Percentiles rank a stretch among this genome's conserved stretches.
These are phyloP conservation scores for Steinernema scapterisci DNA, from an alignment of 2,888 invertebrate genomes.

Conservation along the genomic window DNA sequence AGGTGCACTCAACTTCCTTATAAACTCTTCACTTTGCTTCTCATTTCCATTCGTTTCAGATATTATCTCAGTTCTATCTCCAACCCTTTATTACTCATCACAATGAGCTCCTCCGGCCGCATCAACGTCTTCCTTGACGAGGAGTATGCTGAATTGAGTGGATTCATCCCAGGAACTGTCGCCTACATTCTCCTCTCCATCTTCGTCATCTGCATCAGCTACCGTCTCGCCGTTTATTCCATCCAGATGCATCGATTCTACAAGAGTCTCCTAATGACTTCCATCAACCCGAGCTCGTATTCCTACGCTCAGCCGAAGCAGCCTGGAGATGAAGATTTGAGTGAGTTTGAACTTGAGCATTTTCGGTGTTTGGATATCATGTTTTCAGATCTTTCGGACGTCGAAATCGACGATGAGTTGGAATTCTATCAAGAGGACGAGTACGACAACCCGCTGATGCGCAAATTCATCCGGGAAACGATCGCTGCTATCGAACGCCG, in stretches of 20 bases:
- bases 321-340: not conserved
- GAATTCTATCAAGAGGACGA: constrained; percentile 25
- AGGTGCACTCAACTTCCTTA: too few relatives aligned
- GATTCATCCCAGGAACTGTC: not conserved
- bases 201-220: constrained; percentile 1
- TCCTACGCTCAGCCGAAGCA: not conserved
- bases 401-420: constrained; percentile 12
- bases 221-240: not conserved
- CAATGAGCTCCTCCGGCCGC: not conserved
- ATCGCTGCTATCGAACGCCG: not conserved
- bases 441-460: constrained; percentile 18
- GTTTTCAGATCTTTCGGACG: constrained; percentile 18
- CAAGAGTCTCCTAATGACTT: constrained; percentile 3
- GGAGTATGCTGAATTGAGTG: not conserved
- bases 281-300: constrained; percentile 14
- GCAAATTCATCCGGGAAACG: constrained; percentile 21
- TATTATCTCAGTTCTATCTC: too few relatives aligned
- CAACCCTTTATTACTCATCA: too few relatives aligned
- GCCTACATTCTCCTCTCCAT: not conserved
- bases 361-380: not conserved
- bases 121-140: not conserved
- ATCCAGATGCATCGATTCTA: constrained; percentile 13
- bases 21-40: too few relatives aligned
- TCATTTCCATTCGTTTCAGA: too few relatives aligned
- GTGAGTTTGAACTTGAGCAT: not conserved